Base-by-base conservation (phyloP, 2,888 invertebrate species). In the Tinea semifulvella region DNA sequence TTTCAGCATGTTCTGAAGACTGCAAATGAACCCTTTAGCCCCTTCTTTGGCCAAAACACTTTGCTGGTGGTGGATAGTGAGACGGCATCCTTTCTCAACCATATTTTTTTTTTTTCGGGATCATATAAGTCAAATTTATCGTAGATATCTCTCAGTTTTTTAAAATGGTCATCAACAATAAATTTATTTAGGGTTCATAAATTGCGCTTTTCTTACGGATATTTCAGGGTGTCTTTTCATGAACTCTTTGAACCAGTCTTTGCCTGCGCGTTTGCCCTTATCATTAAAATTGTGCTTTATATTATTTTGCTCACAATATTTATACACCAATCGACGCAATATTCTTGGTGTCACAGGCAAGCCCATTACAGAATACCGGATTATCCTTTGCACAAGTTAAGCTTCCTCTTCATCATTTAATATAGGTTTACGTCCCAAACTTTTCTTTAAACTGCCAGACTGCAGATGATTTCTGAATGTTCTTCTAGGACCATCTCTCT, bases 121-220 rank as follows among this genome's bases (percentile, higher is more conserved):
- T 46, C 10, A 25, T 18, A 22, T n/a, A 46, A 13, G 19, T 35
- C 46, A 2, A 46, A 28, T 31, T 46, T 38, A 22, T 22, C 25
- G 42, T 52, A 55, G 5, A 50, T 49, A 17, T n/a, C n/a, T 13
- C 48, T 47, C 22, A 52, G 11, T 43, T 26, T 50, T 43, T 48
- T n/a, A 19, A 54, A 55, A 16, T 55, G 51, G 11, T 53, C 48
- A 28, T 50, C 40, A 5, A 53, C 53, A 17, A 52, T 52, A 46
- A 47, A 48, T 47, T 51, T 53, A 49, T 57, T 57, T 1, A 55
- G 53, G 50, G 46, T 55, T 56, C 54, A 56, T 53, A 18, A 53
- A 50, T 28, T 56, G 54, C 6, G 53, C 54, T 42, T 54, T 53
- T 50, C 50, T 47, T 44, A 17, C 43, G 1, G 53, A 51, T 45